Base-by-base conservation (phyloP, 2,797 vertebrate genomes). In the Coendou prehensilis region DNA sequence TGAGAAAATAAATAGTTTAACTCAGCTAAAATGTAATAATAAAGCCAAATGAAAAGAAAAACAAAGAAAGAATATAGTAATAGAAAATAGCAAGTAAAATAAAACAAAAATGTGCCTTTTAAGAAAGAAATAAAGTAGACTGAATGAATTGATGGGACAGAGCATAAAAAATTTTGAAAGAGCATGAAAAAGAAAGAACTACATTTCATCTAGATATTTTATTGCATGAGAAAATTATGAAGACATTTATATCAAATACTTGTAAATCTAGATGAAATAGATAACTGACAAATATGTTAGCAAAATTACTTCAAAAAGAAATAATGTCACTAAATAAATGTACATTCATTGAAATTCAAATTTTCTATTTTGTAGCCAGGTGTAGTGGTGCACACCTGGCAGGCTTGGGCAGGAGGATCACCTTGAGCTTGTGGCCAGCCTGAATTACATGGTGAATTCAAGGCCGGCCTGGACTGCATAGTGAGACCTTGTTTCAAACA, bases 261-360 rank as follows among this genome's bases (percentile, higher is more conserved):
- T 54, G 18, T n/a, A 84, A 33, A 37, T 67, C 64, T 61, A 87
- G 20, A 87, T 61, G 11, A 92, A 86, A 89, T 14, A 79, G 50
- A 75, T 13, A 93, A 56, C n/a, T 80, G 87, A 37, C 5, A 81
- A 91, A 47, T 26, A 57, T 57, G 30, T 91, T 84, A 85, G n/a
- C 45, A 80, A 92, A 85, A 89, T 50, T 85, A n/a, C 57, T 37
- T 69, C 3, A 79, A 54, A 15, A 71, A 88, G 41, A 91, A 95
- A 88, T 80, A 50, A 83, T 52, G 28, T 11, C 9, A 45, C 23
- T 75, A 75, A 75, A 75, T 45, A 45, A 82, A 50, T 73, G 69
- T 92, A 6, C 50, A 20, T 69, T 71, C 6, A 52, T 63, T 91
- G 57, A 50, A 87, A 64, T 88, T 17, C 88, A 85, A 88, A 57